Evolutionary conservation across 2,797 vertebrate genomes (phyloP).

Genomic region (Sebastes matsubarae): DNA sequence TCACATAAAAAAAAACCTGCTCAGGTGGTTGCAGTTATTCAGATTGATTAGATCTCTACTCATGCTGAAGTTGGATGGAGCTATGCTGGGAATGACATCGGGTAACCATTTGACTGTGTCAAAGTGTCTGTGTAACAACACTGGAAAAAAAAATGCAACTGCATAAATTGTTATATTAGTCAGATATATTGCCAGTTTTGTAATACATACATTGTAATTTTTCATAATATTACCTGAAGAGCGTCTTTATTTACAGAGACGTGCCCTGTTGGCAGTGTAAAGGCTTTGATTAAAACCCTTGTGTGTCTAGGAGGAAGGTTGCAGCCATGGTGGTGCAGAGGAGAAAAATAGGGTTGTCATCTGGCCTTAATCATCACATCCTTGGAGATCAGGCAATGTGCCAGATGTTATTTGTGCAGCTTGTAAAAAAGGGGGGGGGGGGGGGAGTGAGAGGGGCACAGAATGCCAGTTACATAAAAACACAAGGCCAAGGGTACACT

Average conservation of each 20-base stretch:
- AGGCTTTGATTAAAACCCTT: neutral
- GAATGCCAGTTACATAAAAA: constrained; percentile 28
- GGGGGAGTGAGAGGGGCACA: neutral
- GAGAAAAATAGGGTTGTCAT: constrained; percentile 33
- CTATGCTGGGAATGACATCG: neutral
- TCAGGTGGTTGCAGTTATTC: neutral
- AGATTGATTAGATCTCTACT: neutral
- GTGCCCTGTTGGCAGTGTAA: neutral
- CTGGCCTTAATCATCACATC: constrained; percentile 62
- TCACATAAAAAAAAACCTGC: neutral
- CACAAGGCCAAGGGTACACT: constrained; percentile 23
- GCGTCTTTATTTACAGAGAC: neutral
- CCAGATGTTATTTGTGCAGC: constrained; percentile 56
- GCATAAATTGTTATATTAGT: neutral
- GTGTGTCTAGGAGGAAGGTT: neutral
- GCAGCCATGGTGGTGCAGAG: constrained; percentile 7
- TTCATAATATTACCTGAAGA: neutral
- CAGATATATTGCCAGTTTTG: neutral
- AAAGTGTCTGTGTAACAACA: neutral
- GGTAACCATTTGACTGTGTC: neutral
- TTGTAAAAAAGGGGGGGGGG: constrained; percentile 8
- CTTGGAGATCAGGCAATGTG: constrained; percentile 61
- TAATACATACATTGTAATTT: neutral
- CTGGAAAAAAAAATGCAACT: neutral
- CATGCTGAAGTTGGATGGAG: neutral